phyloP scores from a whole-genome alignment of 1,140 invertebrate species.

The Pogonomyrmex barbatus region DNA sequence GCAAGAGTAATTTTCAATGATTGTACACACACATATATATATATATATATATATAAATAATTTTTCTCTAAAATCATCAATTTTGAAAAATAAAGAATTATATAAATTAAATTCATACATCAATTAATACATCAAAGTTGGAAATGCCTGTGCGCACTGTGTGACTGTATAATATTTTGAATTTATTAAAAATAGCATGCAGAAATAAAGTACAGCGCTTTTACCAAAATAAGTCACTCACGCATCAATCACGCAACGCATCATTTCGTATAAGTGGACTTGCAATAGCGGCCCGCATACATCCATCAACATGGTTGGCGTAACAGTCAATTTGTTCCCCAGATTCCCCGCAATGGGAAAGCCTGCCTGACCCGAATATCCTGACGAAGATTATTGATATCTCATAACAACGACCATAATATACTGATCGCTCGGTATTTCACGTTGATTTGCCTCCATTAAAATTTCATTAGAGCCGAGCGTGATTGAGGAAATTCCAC shows the following conservation, averaged over 20 bases:
- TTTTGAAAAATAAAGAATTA: background rate
- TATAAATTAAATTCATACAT: background rate
- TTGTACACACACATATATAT: background rate
- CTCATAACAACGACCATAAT: conserved; percentile 3
- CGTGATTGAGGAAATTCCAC: conserved; percentile 3
- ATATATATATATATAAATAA: too few species aligned
- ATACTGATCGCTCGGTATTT: background rate
- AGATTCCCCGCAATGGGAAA: conserved; percentile 27
- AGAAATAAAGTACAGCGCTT: background rate
- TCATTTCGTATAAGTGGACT: conserved; percentile 1
- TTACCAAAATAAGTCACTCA: background rate
- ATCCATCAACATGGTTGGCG: conserved; percentile 37
- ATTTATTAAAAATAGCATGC: background rate
- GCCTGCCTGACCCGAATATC: conserved; percentile 23
- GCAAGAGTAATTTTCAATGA: background rate
- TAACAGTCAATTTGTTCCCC: conserved; percentile 54
- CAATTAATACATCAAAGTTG: background rate
- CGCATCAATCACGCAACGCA: background rate
- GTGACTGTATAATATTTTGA: background rate
- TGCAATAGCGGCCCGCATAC: background rate
- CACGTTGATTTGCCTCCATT: background rate
- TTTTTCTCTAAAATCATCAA: background rate
- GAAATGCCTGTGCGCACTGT: background rate
- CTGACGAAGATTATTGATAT: conserved; percentile 42
- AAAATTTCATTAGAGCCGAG: background rate